Evolutionary conservation across 2,888 invertebrate species (phyloP).

Genomic region (Boloria euphrosyne): DNA sequence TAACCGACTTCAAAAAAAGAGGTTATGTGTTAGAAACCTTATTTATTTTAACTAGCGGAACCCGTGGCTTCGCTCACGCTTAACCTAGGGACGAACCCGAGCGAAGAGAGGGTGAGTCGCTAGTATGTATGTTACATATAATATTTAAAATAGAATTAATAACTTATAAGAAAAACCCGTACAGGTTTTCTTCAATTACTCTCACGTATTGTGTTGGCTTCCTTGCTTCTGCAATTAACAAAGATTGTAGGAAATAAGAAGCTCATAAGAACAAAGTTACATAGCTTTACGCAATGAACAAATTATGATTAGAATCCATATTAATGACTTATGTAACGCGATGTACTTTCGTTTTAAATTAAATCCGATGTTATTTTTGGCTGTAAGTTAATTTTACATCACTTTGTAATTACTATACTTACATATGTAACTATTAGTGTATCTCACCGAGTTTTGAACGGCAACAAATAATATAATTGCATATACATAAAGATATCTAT

Average conservation of each 20-base stretch:
- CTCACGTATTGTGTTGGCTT: constrained; percentile 30
- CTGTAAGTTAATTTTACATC: not conserved
- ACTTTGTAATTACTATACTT: not conserved
- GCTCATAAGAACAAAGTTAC: constrained; percentile 26
- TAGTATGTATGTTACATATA: too few relatives aligned
- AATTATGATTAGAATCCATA: constrained; percentile 37
- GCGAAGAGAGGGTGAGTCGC: too few relatives aligned
- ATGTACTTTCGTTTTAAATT: constrained; percentile 29
- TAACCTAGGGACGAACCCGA: too few relatives aligned
- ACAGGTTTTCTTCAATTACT: constrained; percentile 5
- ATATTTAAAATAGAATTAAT: too few relatives aligned
- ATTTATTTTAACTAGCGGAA: too few relatives aligned
- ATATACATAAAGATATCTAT: too few relatives aligned
- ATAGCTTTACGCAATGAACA: constrained; percentile 33
- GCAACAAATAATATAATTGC: too few relatives aligned
- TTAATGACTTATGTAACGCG: constrained; percentile 37
- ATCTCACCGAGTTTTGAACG: too few relatives aligned
- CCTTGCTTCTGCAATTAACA: constrained; percentile 24
- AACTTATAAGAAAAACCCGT: constrained; percentile 3
- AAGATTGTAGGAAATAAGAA: constrained; percentile 31
- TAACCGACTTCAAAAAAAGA: too few relatives aligned
- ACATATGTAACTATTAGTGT: not conserved
- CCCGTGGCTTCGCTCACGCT: too few relatives aligned
- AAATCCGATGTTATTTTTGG: not conserved
- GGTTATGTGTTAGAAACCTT: too few relatives aligned